Evolutionary conservation across 2,113 vertebrate genomes (phyloP).

Genomic region (Pseudonaja textilis): DNA sequence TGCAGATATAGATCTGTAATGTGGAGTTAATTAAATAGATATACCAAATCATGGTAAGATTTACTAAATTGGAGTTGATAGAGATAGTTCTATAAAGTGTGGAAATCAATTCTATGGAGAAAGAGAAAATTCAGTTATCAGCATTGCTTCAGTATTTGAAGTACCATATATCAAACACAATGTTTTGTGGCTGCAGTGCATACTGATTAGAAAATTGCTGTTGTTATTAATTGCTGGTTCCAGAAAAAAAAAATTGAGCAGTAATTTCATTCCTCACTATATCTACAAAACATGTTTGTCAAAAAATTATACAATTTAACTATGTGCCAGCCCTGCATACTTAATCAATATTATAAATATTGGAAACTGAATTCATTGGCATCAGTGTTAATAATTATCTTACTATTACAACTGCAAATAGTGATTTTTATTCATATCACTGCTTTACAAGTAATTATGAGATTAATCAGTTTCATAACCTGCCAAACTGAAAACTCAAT

Average conservation of each 20-base stretch:
- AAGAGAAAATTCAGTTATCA: not conserved
- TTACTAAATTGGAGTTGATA: not conserved
- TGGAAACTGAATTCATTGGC: not conserved
- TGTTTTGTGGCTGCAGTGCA: not conserved
- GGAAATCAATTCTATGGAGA: not conserved
- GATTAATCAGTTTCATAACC: not conserved
- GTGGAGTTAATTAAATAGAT: not conserved
- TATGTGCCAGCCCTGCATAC: not conserved
- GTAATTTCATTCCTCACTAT: not conserved
- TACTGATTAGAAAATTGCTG: not conserved
- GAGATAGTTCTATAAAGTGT: not conserved
- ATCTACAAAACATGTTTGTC: not conserved
- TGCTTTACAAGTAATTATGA: not conserved
- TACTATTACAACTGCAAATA: not conserved
- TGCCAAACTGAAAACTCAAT: not conserved
- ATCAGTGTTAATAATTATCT: not conserved
- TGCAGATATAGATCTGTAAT: not conserved
- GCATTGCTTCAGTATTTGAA: not conserved
- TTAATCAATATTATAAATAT: not conserved
- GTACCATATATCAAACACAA: not conserved
- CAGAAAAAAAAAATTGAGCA: not conserved
- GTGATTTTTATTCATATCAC: not conserved
- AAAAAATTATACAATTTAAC: not conserved
- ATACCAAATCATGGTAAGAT: not conserved
- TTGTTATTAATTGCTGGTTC: not conserved